phyloP scores from a whole-genome alignment of 2,888 invertebrate species.

The Plebejus anna region DNA sequence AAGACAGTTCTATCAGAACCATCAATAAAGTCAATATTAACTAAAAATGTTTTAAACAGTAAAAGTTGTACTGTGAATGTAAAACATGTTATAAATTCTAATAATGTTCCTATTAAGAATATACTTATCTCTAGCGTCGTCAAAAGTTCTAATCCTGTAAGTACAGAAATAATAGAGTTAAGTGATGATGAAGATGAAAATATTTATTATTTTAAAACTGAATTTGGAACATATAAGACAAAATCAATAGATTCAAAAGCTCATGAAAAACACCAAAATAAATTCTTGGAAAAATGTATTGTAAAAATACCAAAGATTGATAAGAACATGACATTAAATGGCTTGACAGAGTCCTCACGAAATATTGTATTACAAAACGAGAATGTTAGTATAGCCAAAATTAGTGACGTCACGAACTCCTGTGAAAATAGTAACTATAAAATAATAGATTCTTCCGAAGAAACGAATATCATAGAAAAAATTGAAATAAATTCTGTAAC shows the following conservation, averaged over 20 bases:
- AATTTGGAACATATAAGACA: constrained; percentile 56
- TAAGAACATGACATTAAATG: constrained; percentile 29
- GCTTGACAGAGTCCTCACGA: not conserved
- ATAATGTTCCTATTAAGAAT: constrained; percentile 38
- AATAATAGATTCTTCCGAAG: not conserved
- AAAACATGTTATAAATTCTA: constrained; percentile 46
- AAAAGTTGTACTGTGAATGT: constrained; percentile 56
- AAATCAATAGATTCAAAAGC: constrained; percentile 41
- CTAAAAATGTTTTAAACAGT: constrained; percentile 45
- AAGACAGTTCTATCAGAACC: constrained; percentile 56
- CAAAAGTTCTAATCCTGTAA: constrained; percentile 3
- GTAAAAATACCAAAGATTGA: constrained; percentile 46
- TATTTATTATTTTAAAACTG: constrained; percentile 46
- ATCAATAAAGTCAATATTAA: constrained; percentile 48
- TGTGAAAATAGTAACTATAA: not conserved
- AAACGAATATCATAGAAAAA: not conserved
- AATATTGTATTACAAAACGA: not conserved
- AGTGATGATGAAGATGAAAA: constrained; percentile 63
- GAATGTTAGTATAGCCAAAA: not conserved
- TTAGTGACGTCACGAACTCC: not conserved
- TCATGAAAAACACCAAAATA: constrained; percentile 52
- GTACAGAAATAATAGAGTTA: constrained; percentile 59
- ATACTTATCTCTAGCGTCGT: constrained; percentile 36
- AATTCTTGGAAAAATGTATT: constrained; percentile 51
- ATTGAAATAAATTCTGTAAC: not conserved